phyloP scores from a whole-genome alignment of 2,113 vertebrate genomes.

The Anthoscopus minutus region DNA sequence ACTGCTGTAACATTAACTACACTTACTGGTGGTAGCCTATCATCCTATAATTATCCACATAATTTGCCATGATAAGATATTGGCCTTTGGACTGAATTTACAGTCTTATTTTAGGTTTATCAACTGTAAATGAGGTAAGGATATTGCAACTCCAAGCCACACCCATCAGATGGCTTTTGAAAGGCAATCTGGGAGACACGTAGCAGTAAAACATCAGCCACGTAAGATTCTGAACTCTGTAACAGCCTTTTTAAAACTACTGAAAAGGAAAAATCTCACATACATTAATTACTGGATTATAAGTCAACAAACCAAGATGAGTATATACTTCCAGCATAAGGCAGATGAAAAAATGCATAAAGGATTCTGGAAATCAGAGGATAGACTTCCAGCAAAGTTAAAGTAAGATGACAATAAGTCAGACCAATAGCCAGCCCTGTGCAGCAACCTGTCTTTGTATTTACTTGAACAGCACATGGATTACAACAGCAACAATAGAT shows the following conservation, averaged over 20 bases:
- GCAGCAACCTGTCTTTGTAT: neutral
- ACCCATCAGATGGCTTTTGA: neutral
- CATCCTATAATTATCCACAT: neutral
- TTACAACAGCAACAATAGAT: neutral
- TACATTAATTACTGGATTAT: neutral
- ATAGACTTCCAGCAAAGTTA: neutral
- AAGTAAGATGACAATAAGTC: neutral
- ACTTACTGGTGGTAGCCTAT: neutral
- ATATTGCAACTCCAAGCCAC: neutral
- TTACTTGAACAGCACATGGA: neutral
- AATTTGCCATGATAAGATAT: neutral
- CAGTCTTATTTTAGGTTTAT: neutral
- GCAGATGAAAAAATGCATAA: neutral
- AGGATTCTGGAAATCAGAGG: neutral
- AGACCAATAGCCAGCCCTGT: neutral
- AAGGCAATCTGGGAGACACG: neutral
- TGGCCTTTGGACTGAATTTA: slow-evolving; percentile 20
- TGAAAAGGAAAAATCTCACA: neutral
- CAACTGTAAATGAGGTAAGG: neutral
- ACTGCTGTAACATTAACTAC: neutral
- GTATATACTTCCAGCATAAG: neutral
- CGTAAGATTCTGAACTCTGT: neutral
- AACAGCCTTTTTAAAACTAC: neutral
- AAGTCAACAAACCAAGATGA: neutral
- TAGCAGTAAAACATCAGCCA: neutral